phyloP scores from a whole-genome alignment of 1,140 invertebrate genomes.

The Telenomus remus region DNA sequence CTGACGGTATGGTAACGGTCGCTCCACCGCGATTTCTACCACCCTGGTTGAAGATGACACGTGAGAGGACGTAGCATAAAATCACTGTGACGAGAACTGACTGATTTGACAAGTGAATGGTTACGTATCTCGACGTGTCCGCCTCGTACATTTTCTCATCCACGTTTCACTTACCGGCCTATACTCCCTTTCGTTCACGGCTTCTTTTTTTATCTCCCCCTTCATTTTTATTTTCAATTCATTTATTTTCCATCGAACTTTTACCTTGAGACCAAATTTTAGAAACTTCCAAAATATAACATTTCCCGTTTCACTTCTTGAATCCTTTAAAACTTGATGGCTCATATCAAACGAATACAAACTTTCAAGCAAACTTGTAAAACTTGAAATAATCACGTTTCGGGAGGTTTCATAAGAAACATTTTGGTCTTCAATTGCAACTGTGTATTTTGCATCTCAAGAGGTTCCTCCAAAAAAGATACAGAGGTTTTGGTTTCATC shows the following conservation, averaged over 20 bases:
- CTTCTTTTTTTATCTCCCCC: constrained; percentile 19
- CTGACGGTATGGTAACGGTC: constrained; percentile 60
- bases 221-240: constrained; percentile 7
- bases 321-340: too few species aligned
- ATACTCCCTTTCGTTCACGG: constrained; percentile 21
- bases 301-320: too few species aligned
- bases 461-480: constrained; percentile 21
- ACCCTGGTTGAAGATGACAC: constrained; percentile 58
- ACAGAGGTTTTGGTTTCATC: constrained; percentile 54
- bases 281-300: too few species aligned
- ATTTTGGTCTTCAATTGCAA: neutral
- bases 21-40: constrained; percentile 53
- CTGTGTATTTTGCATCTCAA: constrained; percentile 6
- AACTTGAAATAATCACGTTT: too few species aligned
- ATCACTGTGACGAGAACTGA: constrained; percentile 54
- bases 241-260: neutral
- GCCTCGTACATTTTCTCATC: constrained; percentile 59
- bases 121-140: constrained; percentile 54
- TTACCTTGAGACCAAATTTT: too few species aligned
- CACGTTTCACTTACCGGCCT: constrained; percentile 38
- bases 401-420: too few species aligned
- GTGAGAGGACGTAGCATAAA: constrained; percentile 57
- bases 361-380: too few species aligned
- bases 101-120: constrained; percentile 73
- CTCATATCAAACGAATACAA: too few species aligned